Evolutionary conservation across 2,113 vertebrate species (phyloP).

Genomic region (Aphelocoma coerulescens): DNA sequence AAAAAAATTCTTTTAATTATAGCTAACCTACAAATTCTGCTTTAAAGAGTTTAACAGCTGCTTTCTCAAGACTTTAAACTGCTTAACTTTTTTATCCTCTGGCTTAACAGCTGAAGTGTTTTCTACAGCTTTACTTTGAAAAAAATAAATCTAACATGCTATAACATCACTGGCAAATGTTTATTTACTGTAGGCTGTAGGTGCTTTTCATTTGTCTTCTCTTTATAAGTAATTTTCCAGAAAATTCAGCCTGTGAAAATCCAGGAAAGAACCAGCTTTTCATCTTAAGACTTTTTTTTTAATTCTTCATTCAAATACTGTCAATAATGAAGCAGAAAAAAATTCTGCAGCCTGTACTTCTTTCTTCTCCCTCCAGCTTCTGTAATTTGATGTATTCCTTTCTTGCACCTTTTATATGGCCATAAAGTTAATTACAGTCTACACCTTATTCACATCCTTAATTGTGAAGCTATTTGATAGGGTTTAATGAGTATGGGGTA

Average conservation of each 20-base stretch:
- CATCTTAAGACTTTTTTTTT: not conserved
- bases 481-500: not conserved
- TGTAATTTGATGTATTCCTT: not conserved
- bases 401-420: not conserved
- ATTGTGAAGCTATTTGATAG: not conserved
- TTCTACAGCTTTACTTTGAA: not conserved
- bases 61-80: not conserved
- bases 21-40: not conserved
- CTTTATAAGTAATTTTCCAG: not conserved
- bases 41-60: not conserved
- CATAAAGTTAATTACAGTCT: not conserved
- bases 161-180: not conserved
- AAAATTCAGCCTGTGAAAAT: not conserved
- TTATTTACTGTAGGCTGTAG: not conserved
- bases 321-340: not conserved
- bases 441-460: not conserved
- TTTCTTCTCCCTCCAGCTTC: not conserved
- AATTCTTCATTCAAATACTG: not conserved
- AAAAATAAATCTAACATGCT: not conserved
- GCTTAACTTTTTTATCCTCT: not conserved
- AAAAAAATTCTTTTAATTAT: not conserved
- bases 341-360: not conserved
- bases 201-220: not conserved
- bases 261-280: not conserved
- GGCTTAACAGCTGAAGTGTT: not conserved